These are phyloP conservation scores for Germaria angustata DNA, from an alignment of 2,888 invertebrate species.

Conservation along the genomic window DNA sequence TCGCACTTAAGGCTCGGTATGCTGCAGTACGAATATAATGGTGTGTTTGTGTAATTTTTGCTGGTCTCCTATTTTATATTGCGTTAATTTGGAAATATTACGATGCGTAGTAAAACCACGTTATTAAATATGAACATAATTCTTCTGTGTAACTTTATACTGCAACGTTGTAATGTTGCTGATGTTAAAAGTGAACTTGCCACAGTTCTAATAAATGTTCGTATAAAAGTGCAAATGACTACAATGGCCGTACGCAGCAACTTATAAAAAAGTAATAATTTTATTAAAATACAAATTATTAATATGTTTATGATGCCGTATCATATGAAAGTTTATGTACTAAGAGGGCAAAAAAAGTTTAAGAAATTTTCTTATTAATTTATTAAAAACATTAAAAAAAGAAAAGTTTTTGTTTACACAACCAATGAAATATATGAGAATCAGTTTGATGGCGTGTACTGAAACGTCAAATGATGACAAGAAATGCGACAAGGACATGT, in stretches of 20 bases:
- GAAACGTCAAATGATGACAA: too few relatives aligned
- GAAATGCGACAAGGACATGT: too few relatives aligned
- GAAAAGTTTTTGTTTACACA: neutral
- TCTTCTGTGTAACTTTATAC: constrained; percentile 14
- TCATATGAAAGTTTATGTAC: neutral
- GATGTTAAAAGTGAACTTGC: constrained; percentile 15
- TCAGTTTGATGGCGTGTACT: too few relatives aligned
- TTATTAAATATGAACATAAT: neutral
- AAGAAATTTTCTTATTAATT: neutral
- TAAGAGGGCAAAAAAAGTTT: neutral
- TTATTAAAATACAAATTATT: constrained; percentile 11
- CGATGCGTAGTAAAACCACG: neutral
- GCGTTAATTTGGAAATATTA: constrained; percentile 50
- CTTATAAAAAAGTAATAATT: constrained; percentile 4
- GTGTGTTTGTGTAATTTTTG: too few relatives aligned
- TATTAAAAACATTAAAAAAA: neutral
- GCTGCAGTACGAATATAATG: neutral
- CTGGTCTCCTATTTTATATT: constrained; percentile 10
- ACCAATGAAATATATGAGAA: too few relatives aligned
- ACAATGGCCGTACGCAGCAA: neutral
- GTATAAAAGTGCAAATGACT: constrained; percentile 13
- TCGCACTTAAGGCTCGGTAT: neutral
- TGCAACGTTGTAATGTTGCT: neutral
- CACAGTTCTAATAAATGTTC: constrained; percentile 4
- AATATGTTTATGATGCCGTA: neutral